Base-by-base conservation (phyloP, 1,140 invertebrate species). In the Chrysopa pallens region DNA sequence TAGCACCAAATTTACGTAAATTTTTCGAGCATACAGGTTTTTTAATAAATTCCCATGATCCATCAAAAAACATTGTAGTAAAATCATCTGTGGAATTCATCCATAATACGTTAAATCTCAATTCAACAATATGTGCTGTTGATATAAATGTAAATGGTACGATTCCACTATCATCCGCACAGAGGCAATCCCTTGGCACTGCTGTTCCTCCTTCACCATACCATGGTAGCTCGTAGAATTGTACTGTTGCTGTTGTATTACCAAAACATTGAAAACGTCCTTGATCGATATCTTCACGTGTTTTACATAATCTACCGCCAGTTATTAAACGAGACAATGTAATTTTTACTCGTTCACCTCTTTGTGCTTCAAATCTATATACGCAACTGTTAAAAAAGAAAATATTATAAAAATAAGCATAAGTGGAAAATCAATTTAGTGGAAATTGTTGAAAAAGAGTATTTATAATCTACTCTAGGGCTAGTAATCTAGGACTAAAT, bases 11-110 rank as follows among this genome's bases (percentile, higher is more conserved):
- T 27, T 80, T 72, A 42, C 72, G 63, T 45, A 81, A 69, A 43
- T 71, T 72, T 44, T 70, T 66, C 14, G 71, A 61, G 54, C 84
- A 88, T 15, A 68, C 60, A 13, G 73, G 61, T 39, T 76, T 69
- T 52, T 80, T 74, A 1, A 86, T 66, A 50, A 87, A 88, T 54
- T 88, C 84, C 58, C 81, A 85, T 31, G 72, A 74, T 13, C 80
- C 87, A 60, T 89, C 84, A 56, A 91, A 89, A 45, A 76, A 79
- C 35, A 87, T 70, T 42, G 81, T 79, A 40, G 78, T 73, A 54
- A 83, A 87, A 62, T 92, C 87, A 51, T 90, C 84, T 6, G 76
- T 64, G 0, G 82, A 72, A 38, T 78, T 76, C 87, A 92, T 92
- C 42, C 79, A 76, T 7, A 69, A 68, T 1, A 86, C 80, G 31